Base-by-base conservation (phyloP, 2,888 invertebrate species). In the Drosophila picticornis region DNA sequence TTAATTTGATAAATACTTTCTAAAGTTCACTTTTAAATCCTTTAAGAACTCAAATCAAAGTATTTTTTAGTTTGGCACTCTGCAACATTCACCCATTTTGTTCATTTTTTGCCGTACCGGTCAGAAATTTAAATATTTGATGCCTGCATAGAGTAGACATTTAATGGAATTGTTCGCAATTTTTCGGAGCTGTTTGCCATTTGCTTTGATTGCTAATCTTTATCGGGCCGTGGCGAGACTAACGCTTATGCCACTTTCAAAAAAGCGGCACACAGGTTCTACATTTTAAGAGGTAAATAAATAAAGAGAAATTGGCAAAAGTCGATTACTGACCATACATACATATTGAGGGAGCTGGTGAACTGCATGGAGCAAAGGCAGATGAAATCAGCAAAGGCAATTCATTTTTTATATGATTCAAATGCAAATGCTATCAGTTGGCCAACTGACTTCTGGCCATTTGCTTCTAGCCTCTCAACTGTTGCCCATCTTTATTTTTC, bases 341-440 rank as follows among this genome's bases (percentile, higher is more conserved):
- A n/a, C 75, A 53, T 43, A 22, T 48, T 25, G 22, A 16, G 46
- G 46, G 22, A 25, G 46, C 22, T 46, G 46, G 22, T 31, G 22
- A 22, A 16, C 46, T 22, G 57, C 31, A 32, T 43, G 13, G 10
- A 29, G 46, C 22, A 46, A 7, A 29, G 25, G 40, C 16, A 70
- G 82, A 78, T 68, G 79, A 68, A 80, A 84, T 83, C 88, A 79
- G 73, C 67, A 77, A 78, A 69, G 82, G 68, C 75, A 88, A 83
- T 83, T 83, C 83, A 88, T 83, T 88, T 83, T 82, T 83, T 83
- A 86, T 88, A 84, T 77, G 70, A 72, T 79, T 83, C 82, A 76
- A 87, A 83, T 88, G 89, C 83, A 86, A 83, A 88, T 86, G 81
- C 72, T 64, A 63, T 68, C 48, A 72, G 64, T 68, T 67, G 53